A percentile compares a stretch with the other conserved stretches of the same genome.
These are phyloP conservation scores for Noturus placidus DNA, from an alignment of 2,113 vertebrate genomes.

Conservation along the genomic window DNA sequence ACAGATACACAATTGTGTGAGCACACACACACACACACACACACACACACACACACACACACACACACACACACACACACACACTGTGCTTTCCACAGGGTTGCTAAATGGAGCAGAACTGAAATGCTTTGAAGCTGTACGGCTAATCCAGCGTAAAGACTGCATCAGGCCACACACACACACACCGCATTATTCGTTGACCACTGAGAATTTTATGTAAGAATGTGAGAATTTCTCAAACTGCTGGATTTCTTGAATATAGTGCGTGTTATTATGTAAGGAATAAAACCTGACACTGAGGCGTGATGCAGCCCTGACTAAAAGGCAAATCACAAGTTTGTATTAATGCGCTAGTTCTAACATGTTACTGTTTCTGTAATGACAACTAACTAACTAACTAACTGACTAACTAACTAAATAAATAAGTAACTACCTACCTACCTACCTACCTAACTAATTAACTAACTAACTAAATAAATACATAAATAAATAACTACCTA, in stretches of 20 bases:
- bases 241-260: constrained; percentile 25
- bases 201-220: constrained; percentile 62
- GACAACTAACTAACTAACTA: not conserved
- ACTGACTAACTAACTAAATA: not conserved
- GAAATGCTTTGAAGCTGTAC: constrained; percentile 75
- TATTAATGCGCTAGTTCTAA: not conserved
- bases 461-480: no score
- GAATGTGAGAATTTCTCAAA: constrained; percentile 56
- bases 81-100: constrained; percentile 44
- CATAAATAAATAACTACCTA: no score
- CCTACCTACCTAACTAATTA: no score
- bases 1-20: constrained; percentile 19
- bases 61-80: constrained; percentile 38
- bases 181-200: constrained; percentile 52
- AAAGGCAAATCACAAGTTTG: not conserved
- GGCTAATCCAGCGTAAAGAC: constrained; percentile 77
- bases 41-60: constrained; percentile 36
- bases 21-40: constrained; percentile 5
- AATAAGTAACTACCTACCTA: no score
- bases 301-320: not conserved
- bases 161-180: constrained; percentile 61
- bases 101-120: constrained; percentile 78
- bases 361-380: not conserved
- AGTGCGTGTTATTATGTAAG: not conserved
- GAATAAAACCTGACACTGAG: not conserved